A percentile compares a stretch with the other conserved stretches of the same genome.
phyloP scores from a whole-genome alignment of 2,113 vertebrate species.

The Podarcis cretensis region DNA sequence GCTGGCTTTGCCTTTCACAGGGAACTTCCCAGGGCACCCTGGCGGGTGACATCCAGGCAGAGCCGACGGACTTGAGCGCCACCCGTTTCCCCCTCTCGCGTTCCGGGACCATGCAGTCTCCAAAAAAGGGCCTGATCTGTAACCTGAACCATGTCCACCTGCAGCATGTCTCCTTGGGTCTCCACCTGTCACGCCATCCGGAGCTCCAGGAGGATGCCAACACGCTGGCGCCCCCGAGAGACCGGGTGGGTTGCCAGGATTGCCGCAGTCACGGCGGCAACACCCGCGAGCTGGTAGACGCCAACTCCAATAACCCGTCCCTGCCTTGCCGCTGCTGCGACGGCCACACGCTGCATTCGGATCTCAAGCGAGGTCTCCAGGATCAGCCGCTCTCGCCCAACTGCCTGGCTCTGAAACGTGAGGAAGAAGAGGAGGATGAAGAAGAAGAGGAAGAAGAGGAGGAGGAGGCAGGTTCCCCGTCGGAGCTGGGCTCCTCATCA shows the following conservation, averaged over 20 bases:
- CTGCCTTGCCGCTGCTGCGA: conserved; percentile 89
- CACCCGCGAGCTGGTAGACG: conserved; percentile 76
- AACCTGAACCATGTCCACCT: conserved; percentile 84
- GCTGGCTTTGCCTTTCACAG: conserved; percentile 1
- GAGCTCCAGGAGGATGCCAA: conserved; percentile 72
- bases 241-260: conserved; percentile 49
- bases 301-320: conserved; percentile 92
- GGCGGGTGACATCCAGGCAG: not conserved
- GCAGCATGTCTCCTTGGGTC: conserved; percentile 81
- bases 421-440: conserved; percentile 74
- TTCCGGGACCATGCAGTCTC: conserved; percentile 74
- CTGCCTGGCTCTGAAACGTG: conserved; percentile 48
- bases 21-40: conserved; percentile 34
- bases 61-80: not conserved
- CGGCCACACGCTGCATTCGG: conserved; percentile 73
- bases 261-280: not conserved
- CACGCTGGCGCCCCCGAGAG: conserved; percentile 59
- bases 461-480: conserved; percentile 85
- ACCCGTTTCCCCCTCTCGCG: not conserved
- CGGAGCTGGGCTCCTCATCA: conserved; percentile 86
- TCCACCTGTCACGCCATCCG: conserved; percentile 75
- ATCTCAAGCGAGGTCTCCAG: conserved; percentile 45
- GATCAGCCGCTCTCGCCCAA: conserved; percentile 32
- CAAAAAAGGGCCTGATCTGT: conserved; percentile 77
- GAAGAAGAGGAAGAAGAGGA: conserved; percentile 63